Evolutionary conservation across 1,140 invertebrate species (phyloP).

Genomic region (Sesamia nonagrioides): DNA sequence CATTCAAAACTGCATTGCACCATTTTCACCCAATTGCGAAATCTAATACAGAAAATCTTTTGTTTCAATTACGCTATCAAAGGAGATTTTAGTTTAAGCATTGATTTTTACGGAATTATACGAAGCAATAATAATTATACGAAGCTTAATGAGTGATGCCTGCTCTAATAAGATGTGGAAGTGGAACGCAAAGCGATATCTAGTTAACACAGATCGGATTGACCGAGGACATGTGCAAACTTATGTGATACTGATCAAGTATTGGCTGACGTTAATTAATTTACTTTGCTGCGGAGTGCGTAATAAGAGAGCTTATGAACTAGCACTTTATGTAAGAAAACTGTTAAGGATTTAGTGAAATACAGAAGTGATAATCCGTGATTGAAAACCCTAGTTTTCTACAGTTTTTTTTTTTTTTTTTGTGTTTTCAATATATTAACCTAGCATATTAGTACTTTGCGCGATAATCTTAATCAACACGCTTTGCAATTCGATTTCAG

Average conservation of each 20-base stretch:
- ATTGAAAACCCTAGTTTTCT: too few relatives aligned
- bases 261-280: constrained; percentile 17
- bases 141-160: constrained; percentile 5
- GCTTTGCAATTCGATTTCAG: constrained; percentile 40
- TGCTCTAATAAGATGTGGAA: constrained; percentile 22
- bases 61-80: background rate
- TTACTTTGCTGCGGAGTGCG: constrained; percentile 1
- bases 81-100: too few relatives aligned
- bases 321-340: background rate
- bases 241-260: background rate
- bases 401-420: too few relatives aligned
- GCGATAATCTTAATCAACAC: background rate
- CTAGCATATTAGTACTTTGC: too few relatives aligned
- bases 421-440: too few relatives aligned
- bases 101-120: too few relatives aligned
- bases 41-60: background rate
- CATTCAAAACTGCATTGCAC: background rate
- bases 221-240: constrained; percentile 42
- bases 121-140: background rate
- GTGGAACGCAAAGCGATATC: background rate
- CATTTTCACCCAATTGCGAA: background rate
- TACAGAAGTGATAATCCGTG: background rate
- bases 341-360: background rate
- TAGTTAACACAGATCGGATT: constrained; percentile 15
- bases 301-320: background rate